Conservation (phyloP, 2,888 invertebrate genomes). For the Argyresthia goedartella region DNA sequence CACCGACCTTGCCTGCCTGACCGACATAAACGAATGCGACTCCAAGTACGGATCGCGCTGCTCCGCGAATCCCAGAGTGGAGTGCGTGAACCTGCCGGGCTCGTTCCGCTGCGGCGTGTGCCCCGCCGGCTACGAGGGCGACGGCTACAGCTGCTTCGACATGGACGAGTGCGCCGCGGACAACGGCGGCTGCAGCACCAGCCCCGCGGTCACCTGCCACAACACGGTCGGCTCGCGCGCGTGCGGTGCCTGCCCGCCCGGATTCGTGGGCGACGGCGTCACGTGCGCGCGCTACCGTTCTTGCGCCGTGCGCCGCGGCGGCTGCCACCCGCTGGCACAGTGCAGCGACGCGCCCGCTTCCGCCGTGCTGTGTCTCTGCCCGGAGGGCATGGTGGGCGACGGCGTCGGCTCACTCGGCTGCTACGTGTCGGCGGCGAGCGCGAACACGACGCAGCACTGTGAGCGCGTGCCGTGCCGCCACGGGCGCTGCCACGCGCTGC, state of each 20-base stretch:
- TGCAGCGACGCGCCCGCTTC: slow-evolving; percentile 78
- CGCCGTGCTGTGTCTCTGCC: slow-evolving; percentile 82
- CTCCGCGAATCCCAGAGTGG: slow-evolving; percentile 82
- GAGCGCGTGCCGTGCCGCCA: slow-evolving; percentile 67
- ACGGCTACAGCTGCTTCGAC: slow-evolving; percentile 88
- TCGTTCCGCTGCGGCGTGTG: slow-evolving; percentile 91
- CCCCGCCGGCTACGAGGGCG: slow-evolving; percentile 87
- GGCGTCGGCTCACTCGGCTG: slow-evolving; percentile 88
- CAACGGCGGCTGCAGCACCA: slow-evolving; percentile 90
- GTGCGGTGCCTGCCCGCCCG: slow-evolving; percentile 91
- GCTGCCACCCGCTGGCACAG: slow-evolving; percentile 85
- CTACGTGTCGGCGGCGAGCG: slow-evolving; percentile 25
- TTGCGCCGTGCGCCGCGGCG: slow-evolving; percentile 83
- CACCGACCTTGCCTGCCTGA: slow-evolving; percentile 78
- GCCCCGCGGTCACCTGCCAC: slow-evolving; percentile 85
- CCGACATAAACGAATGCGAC: slow-evolving; percentile 92
- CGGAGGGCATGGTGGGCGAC: slow-evolving; percentile 80
- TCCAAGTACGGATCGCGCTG: slow-evolving; percentile 76
- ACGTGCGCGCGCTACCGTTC: slow-evolving; percentile 77
- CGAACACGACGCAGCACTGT: slow-evolving; percentile 53
- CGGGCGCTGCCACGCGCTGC: slow-evolving; percentile 69
- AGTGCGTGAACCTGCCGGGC: slow-evolving; percentile 93
- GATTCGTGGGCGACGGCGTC: slow-evolving; percentile 87
- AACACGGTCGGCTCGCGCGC: slow-evolving; percentile 89
- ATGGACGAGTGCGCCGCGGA: slow-evolving; percentile 89